Percentiles rank a stretch among this genome's conserved stretches.
Conservation (phyloP, 1,140 invertebrate genomes). For the Trachelipus rathkii region DNA sequence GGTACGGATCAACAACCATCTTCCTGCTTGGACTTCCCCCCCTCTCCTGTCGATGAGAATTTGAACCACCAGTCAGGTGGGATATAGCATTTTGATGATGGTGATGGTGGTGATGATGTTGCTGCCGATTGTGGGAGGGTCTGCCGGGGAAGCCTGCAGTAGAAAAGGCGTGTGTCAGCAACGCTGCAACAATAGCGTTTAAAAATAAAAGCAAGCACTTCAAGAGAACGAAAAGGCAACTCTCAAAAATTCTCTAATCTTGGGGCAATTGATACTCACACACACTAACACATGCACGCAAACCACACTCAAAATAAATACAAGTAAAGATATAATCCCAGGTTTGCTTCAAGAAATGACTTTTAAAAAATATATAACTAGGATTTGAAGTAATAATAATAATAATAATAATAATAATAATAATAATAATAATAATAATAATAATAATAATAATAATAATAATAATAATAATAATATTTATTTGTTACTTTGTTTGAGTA, state of each 20-base stretch:
- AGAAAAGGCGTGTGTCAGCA: not conserved
- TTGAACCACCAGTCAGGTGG: not conserved
- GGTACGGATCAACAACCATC: conserved; percentile 7
- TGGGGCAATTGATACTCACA: too few relatives aligned
- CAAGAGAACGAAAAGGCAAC: too few relatives aligned
- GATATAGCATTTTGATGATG: too few relatives aligned
- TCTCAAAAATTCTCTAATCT: too few relatives aligned
- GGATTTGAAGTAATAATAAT: not conserved
- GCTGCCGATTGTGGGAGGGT: not conserved
- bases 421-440: conserved; percentile 8
- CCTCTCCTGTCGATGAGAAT: not conserved
- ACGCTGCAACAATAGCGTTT: not conserved
- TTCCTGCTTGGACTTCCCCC: not conserved
- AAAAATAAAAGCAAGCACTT: too few relatives aligned
- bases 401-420: conserved; percentile 7
- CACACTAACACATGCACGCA: not conserved
- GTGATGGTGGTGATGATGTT: too few relatives aligned
- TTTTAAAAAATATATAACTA: not conserved
- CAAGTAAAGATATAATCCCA: not conserved
- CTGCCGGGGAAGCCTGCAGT: not conserved
- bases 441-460: not conserved
- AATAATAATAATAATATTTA: too few relatives aligned
- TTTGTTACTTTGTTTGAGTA: too few relatives aligned
- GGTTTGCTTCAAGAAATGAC: not conserved
- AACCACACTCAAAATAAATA: not conserved